phyloP scores from a whole-genome alignment of 1,140 invertebrate genomes.

The Mercenaria mercenaria region DNA sequence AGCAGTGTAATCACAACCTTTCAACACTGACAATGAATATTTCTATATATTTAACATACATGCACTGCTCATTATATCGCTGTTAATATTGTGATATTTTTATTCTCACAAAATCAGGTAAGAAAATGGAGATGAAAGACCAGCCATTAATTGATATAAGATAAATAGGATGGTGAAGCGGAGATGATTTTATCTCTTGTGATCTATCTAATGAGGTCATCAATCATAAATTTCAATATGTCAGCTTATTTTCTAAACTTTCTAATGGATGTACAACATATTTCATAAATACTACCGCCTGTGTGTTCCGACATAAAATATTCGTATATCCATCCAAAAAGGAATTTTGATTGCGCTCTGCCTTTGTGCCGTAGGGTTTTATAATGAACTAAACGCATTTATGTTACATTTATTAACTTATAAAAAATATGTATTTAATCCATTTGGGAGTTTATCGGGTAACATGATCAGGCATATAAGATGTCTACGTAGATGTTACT shows the following conservation, averaged over 20 bases:
- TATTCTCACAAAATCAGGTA: no score
- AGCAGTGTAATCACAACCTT: no score
- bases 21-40: no score
- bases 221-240: conserved; percentile 30
- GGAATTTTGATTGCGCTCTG: conserved; percentile 46
- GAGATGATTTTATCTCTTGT: not conserved
- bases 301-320: conserved; percentile 54
- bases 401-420: conserved; percentile 41
- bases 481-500: not conserved
- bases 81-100: no score
- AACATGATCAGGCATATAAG: conserved; percentile 31
- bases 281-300: not conserved
- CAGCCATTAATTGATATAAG: not conserved
- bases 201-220: conserved; percentile 37
- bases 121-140: not conserved
- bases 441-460: conserved; percentile 8
- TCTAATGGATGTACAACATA: not conserved
- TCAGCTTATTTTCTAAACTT: conserved; percentile 33
- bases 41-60: no score
- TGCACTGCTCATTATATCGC: no score
- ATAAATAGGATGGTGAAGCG: not conserved
- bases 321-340: conserved; percentile 46
- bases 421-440: conserved; percentile 49
- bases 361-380: conserved; percentile 43
- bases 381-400: conserved; percentile 55